Percentiles rank a stretch among this genome's conserved stretches.
Conservation (phyloP, 2,888 invertebrate genomes). For the Cremastobaeus sp. region DNA sequence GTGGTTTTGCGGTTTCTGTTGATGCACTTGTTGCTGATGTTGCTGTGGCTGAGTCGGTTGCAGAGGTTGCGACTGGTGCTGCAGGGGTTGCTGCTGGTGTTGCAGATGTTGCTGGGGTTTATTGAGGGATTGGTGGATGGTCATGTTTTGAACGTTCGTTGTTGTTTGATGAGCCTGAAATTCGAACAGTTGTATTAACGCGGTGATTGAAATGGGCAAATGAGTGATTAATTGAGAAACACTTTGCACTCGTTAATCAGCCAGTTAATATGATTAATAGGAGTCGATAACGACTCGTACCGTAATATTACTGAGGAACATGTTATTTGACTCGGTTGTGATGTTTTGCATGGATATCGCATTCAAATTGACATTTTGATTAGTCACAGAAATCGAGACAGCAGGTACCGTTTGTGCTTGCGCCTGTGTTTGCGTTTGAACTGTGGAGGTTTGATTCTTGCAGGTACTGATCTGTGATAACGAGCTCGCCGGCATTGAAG, state of each 20-base stretch:
- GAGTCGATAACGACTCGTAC: too few species aligned
- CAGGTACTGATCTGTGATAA: slow-evolving; percentile 67
- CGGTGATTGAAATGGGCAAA: too few species aligned
- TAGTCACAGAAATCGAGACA: slow-evolving; percentile 61
- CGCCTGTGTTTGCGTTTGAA: slow-evolving; percentile 76
- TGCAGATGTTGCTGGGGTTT: slow-evolving; percentile 61
- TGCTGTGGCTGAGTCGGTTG: slow-evolving; percentile 38
- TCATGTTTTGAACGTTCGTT: slow-evolving; percentile 60
- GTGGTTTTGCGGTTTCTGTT: slow-evolving; percentile 3
- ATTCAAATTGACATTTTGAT: slow-evolving; percentile 67
- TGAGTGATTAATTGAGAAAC: too few species aligned
- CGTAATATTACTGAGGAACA: slow-evolving; percentile 68
- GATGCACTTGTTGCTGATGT: slow-evolving; percentile 9
- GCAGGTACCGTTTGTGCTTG: slow-evolving; percentile 67
- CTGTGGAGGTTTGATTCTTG: slow-evolving; percentile 75
- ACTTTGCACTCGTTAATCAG: too few species aligned
- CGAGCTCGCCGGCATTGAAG: slow-evolving; percentile 68
- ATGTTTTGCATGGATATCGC: slow-evolving; percentile 65
- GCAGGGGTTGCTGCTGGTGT: slow-evolving; percentile 9
- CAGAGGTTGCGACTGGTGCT: slow-evolving; percentile 54
- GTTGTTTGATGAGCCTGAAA: slow-evolving; percentile 53
- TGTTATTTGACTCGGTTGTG: slow-evolving; percentile 62
- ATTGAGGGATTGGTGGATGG: slow-evolving; percentile 64
- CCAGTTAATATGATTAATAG: too few species aligned
- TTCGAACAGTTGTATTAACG: slow-evolving; percentile 68